Percentiles rank a stretch among this genome's conserved stretches.
Evolutionary conservation across 2,888 invertebrate genomes (phyloP).

Genomic region (Trisateles emortualis): DNA sequence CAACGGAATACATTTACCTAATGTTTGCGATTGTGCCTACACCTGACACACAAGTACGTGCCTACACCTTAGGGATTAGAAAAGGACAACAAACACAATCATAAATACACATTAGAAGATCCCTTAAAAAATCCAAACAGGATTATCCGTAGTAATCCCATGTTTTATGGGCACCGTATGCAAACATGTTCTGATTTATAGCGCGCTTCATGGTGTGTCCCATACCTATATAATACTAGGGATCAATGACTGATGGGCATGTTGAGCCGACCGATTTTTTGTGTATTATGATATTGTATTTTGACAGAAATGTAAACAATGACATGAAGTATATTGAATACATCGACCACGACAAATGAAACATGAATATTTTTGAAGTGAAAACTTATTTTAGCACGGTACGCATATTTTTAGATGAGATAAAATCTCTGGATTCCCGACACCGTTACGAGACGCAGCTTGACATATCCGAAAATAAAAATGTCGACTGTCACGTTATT

Average conservation of each 20-base stretch:
- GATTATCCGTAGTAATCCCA: conserved; percentile 46
- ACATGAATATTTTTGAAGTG: too few relatives aligned
- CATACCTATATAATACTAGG: conserved; percentile 37
- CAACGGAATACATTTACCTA: not conserved
- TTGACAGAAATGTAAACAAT: too few relatives aligned
- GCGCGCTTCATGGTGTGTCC: conserved; percentile 27
- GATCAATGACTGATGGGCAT: conserved; percentile 52
- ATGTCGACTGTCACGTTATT: too few relatives aligned
- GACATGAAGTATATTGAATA: too few relatives aligned
- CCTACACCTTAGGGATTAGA: conserved; percentile 3
- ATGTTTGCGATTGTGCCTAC: not conserved
- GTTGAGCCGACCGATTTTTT: conserved; percentile 26
- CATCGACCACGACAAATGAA: too few relatives aligned
- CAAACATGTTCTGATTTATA: conserved; percentile 65
- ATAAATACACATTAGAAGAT: conserved; percentile 32
- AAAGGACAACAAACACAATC: conserved; percentile 20
- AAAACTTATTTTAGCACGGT: too few relatives aligned
- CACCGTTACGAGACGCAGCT: too few relatives aligned
- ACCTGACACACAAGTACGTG: not conserved
- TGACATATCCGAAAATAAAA: too few relatives aligned
- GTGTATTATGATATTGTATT: not conserved
- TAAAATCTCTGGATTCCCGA: too few relatives aligned
- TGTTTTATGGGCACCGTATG: conserved; percentile 54
- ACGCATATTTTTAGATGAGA: too few relatives aligned
- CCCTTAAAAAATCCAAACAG: conserved; percentile 34